A percentile compares a stretch with the other conserved stretches of the same genome.
These are phyloP conservation scores for Fratercula arctica DNA, from an alignment of 2,797 vertebrate genomes.

Conservation along the genomic window DNA sequence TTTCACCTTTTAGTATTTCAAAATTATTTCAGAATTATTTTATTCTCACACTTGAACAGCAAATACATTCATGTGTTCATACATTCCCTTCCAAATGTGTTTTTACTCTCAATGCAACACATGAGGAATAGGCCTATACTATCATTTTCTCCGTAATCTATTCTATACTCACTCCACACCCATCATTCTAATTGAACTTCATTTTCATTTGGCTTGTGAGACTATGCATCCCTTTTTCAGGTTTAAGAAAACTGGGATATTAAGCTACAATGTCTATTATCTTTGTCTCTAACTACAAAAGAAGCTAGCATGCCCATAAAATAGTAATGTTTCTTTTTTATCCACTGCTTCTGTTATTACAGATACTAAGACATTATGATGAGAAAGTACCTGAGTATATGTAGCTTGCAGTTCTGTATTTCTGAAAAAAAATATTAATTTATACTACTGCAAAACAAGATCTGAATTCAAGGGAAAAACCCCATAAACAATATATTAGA, in stretches of 20 bases:
- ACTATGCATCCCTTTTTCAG: neutral
- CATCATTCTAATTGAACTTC: neutral
- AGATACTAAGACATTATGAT: neutral
- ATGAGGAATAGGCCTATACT: neutral
- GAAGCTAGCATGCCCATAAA: neutral
- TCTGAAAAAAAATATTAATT: neutral
- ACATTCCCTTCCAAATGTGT: neutral
- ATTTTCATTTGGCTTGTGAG: neutral
- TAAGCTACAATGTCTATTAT: neutral
- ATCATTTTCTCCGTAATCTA: neutral
- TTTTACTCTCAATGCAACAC: neutral
- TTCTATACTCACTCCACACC: neutral
- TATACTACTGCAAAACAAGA: neutral
- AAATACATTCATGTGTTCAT: neutral
- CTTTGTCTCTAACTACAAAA: neutral
- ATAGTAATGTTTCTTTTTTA: neutral
- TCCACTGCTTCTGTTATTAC: neutral
- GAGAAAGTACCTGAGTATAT: neutral
- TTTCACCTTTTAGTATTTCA: neutral
- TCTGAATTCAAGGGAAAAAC: neutral
- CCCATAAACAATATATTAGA: accelerated
- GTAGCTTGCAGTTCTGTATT: neutral
- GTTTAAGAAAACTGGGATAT: neutral
- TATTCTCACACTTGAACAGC: neutral
- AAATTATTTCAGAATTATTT: neutral